Percentiles rank a stretch among this genome's conserved stretches.
phyloP scores from a whole-genome alignment of 2,797 vertebrate species.

The Alosa sapidissima region DNA sequence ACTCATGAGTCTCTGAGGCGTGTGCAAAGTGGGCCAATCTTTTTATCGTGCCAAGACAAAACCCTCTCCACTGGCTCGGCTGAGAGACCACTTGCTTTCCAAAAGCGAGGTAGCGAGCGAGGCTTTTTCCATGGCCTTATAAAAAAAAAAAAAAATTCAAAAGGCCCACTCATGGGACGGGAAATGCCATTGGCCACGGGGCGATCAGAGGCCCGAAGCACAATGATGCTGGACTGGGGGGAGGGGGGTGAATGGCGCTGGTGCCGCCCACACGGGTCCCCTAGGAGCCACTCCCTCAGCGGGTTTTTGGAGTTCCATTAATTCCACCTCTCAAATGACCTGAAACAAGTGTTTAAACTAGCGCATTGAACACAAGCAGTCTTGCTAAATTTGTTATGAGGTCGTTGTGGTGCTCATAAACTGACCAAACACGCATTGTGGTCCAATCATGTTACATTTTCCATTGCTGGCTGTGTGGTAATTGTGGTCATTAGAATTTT shows the following conservation, averaged over 20 bases:
- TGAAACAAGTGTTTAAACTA: background rate
- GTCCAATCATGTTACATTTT: background rate
- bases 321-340: background rate
- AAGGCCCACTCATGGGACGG: slow-evolving; percentile 10
- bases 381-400: background rate
- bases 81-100: background rate
- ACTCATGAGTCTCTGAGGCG: background rate
- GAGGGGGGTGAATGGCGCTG: background rate
- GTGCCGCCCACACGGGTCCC: background rate
- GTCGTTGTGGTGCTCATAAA: background rate
- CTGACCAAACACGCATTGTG: background rate
- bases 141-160: slow-evolving; percentile 1
- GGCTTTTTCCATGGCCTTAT: background rate
- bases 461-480: background rate
- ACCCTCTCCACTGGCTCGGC: slow-evolving; percentile 4
- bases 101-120: background rate
- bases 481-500: background rate
- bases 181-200: background rate
- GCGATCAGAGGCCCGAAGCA: background rate
- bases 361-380: background rate
- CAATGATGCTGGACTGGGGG: background rate
- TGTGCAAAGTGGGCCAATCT: background rate
- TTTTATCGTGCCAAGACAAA: slow-evolving; percentile 21
- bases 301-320: background rate
- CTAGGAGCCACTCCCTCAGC: background rate